Evolutionary conservation across 2,113 vertebrate species (phyloP).

Genomic region (Oryzias curvinotus): DNA sequence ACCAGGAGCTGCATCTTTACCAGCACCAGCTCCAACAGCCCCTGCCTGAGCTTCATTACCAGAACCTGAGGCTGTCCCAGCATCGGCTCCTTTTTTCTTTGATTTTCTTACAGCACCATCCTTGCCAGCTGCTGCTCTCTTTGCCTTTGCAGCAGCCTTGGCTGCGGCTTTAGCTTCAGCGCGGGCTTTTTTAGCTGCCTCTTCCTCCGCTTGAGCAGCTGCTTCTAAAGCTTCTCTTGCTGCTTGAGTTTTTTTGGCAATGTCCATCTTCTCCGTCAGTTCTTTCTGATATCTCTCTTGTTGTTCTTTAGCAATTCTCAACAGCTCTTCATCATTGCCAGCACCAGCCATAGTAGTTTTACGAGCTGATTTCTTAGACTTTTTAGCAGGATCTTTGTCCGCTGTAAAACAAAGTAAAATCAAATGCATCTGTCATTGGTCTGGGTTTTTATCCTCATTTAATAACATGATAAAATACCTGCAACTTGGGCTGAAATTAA

Average conservation of each 20-base stretch:
- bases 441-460: slow-evolving; percentile 1
- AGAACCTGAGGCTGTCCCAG: slow-evolving; percentile 13
- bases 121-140: slow-evolving; percentile 37
- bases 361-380: slow-evolving; percentile 67
- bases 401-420: slow-evolving; percentile 35
- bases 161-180: slow-evolving; percentile 53
- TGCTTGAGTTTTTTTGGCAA: slow-evolving; percentile 58
- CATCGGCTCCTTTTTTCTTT: slow-evolving; percentile 25
- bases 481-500: background rate
- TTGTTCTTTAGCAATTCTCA: slow-evolving; percentile 71
- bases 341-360: slow-evolving; percentile 70
- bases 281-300: slow-evolving; percentile 69
- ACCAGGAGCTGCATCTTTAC: slow-evolving; percentile 3
- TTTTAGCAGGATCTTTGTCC: slow-evolving; percentile 62
- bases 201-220: slow-evolving; percentile 27
- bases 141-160: slow-evolving; percentile 42
- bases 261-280: slow-evolving; percentile 57
- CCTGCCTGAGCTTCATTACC: slow-evolving; percentile 21
- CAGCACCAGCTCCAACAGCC: background rate
- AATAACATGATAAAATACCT: background rate
- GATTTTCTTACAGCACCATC: slow-evolving; percentile 20
- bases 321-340: slow-evolving; percentile 52
- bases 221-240: slow-evolving; percentile 59
- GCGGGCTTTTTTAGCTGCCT: slow-evolving; percentile 38
- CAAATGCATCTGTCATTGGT: background rate